These are phyloP conservation scores for Synanthedon tipuliformis DNA, from an alignment of 2,888 invertebrate species.

Conservation along the genomic window DNA sequence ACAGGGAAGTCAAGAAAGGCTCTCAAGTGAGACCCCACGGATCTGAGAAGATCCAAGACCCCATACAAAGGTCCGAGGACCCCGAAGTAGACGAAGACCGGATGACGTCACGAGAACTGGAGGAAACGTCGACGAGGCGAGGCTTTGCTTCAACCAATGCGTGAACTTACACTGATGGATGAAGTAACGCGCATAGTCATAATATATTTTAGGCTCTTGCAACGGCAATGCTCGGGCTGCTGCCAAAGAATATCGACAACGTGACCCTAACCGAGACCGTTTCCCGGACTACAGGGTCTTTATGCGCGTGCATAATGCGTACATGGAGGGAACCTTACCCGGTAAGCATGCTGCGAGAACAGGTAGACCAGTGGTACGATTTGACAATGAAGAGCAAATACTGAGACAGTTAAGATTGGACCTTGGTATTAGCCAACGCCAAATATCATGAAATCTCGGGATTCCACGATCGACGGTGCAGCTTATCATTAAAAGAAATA, in stretches of 20 bases:
- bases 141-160: too few relatives aligned
- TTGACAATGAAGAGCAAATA: slow-evolving; percentile 6
- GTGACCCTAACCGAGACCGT: neutral
- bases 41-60: too few relatives aligned
- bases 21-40: too few relatives aligned
- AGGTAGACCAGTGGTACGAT: slow-evolving; percentile 4
- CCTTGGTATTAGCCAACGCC: slow-evolving; percentile 7
- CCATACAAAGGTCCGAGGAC: too few relatives aligned
- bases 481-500: slow-evolving; percentile 6
- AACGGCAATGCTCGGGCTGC: neutral
- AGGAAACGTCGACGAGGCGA: too few relatives aligned
- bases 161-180: too few relatives aligned
- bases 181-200: too few relatives aligned
- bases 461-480: slow-evolving; percentile 7
- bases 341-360: slow-evolving; percentile 6
- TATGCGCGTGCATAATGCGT: slow-evolving; percentile 5
- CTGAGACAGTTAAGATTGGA: slow-evolving; percentile 7
- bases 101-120: too few relatives aligned
- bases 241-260: slow-evolving; percentile 1
- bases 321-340: slow-evolving; percentile 6
- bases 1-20: too few relatives aligned
- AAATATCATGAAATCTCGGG: slow-evolving; percentile 8
- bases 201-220: too few relatives aligned
- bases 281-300: slow-evolving; percentile 7
- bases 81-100: too few relatives aligned